Evolutionary conservation across 2,113 vertebrate genomes (phyloP), one percentile per base, ranked within the genome.

Genomic region (Ivindomyrus marchei): DNA sequence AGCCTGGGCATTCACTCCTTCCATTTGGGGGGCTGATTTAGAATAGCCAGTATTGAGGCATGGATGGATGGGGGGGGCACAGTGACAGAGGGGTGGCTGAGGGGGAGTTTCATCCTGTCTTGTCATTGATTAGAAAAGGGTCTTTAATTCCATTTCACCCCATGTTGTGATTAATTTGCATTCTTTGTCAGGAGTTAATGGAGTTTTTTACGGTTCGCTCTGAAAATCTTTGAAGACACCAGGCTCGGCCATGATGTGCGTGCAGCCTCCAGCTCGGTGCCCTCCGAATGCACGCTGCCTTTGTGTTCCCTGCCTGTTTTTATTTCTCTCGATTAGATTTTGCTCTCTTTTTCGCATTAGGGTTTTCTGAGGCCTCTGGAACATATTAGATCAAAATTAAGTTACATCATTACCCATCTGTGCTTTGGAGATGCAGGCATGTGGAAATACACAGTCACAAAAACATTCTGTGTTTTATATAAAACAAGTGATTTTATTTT

Each of bases 151-250:
- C 97, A 96, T 97, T 97, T 97, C 97, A 97, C 97, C 98, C 98
- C 98, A 98, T 98, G 97, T 98, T 96, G 97, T 97, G 97, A 98
- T 99, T 98, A 98, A 98, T 99, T 99, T 99, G 97, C 97, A 97
- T 98, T 99, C 97, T 98, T 98, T 99, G 98, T 98, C 97, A 98
- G 97, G 98, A 99, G 98, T 98, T 99, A 99, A 99, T 99, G 97
- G 98, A 98, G 98, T 98, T 98, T 97, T 97, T 97, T 97, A 97
- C 96, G 96, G 97, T 97, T 98, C 95, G 95, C 97, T 97, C 97
- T 97, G 97, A 98, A 96, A 99, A 97, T 98, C 97, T 98, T 98
- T 98, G 98, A 99, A 98, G 97, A 99, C 97, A 97, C 96, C 96
- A 97, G 97, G 98, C 96, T 97, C 97, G 97, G 98, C 74, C 97